Percentiles rank a stretch among this genome's conserved stretches.
These are phyloP conservation scores for Diacarnus erythraeanus DNA, from an alignment of 37 sponge, comb jelly and placozoan genomes.

Conservation along the genomic window DNA sequence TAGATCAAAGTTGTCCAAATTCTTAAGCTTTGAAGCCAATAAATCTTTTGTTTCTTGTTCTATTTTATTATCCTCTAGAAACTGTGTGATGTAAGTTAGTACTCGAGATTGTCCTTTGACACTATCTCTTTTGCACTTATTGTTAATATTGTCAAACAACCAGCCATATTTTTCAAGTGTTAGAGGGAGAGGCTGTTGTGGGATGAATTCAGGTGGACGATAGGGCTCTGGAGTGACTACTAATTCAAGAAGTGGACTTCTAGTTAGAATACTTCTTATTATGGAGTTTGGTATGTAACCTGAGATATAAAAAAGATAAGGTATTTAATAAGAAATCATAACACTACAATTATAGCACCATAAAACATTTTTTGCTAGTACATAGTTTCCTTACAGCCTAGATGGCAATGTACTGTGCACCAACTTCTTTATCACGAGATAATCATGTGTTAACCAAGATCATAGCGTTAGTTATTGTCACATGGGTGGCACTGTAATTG, in stretches of 20 bases:
- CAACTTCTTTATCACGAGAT: no score
- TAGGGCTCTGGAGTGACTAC: not conserved
- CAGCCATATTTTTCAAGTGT: not conserved
- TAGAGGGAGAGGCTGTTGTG: not conserved
- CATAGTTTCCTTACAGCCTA: no score
- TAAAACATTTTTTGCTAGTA: no score
- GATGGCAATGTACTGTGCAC: no score
- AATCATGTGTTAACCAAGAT: no score
- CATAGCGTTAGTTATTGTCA: no score
- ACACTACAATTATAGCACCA: not conserved
- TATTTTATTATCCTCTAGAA: not conserved
- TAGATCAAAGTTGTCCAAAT: no score
- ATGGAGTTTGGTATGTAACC: conserved; percentile 4
- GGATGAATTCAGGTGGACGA: not conserved
- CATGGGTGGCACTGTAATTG: no score
- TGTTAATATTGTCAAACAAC: not conserved
- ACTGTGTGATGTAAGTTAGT: not conserved
- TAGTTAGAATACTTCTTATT: not conserved
- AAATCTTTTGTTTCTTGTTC: not conserved
- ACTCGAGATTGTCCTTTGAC: not conserved
- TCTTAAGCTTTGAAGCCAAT: no score
- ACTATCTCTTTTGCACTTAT: not conserved
- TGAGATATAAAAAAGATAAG: no score
- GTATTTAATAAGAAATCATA: not conserved
- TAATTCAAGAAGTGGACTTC: not conserved